Evolutionary conservation across 2,888 invertebrate genomes (phyloP).

Genomic region (Scaptomyza flava): DNA sequence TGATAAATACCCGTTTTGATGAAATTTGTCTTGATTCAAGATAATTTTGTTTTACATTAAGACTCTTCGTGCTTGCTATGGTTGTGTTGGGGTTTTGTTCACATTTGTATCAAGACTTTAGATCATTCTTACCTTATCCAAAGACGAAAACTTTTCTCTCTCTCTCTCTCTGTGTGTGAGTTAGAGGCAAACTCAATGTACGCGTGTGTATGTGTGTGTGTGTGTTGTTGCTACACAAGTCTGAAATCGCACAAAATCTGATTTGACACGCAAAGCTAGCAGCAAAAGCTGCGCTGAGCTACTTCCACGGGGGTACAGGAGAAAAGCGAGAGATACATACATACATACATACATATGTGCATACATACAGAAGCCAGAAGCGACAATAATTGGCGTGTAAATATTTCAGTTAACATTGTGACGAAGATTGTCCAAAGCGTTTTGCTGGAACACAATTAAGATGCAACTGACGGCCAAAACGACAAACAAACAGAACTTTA

Average conservation of each 20-base stretch:
- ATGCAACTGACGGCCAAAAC: conserved; percentile 15
- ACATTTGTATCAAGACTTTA: too few species aligned
- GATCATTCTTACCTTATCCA: too few species aligned
- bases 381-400: conserved; percentile 41
- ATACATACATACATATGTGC: too few species aligned
- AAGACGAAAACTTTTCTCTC: background rate
- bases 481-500: background rate
- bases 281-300: conserved; percentile 25
- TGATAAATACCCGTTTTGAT: background rate
- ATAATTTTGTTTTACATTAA: background rate
- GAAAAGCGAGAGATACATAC: too few species aligned
- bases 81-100: too few species aligned
- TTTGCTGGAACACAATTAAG: conserved; percentile 29
- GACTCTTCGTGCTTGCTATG: background rate
- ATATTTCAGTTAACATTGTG: conserved; percentile 26
- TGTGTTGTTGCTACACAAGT: conserved; percentile 39
- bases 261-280: conserved; percentile 70
- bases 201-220: conserved; percentile 32
- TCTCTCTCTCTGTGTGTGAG: background rate
- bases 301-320: conserved; percentile 3
- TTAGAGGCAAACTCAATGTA: background rate
- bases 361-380: background rate
- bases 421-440: conserved; percentile 29
- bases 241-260: conserved; percentile 63
- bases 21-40: background rate